Percentiles rank a stretch among this genome's conserved stretches.
phyloP scores from a whole-genome alignment of 2,888 invertebrate species.

The Monoplex corrugatus region DNA sequence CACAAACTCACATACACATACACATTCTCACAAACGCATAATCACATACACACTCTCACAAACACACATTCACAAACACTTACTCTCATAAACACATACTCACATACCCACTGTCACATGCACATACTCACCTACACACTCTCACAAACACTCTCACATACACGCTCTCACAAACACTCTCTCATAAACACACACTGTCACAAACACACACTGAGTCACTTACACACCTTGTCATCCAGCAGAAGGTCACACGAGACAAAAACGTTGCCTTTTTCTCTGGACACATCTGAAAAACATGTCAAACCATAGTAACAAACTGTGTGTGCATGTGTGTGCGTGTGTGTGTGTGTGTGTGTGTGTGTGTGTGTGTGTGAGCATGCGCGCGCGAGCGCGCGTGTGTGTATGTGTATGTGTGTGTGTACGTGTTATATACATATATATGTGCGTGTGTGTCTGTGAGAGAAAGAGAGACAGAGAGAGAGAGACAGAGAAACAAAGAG shows the following conservation, averaged over 20 bases:
- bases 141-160: neutral
- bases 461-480: neutral
- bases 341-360: no score
- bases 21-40: no score
- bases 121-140: neutral
- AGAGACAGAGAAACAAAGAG: neutral
- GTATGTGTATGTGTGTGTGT: no score
- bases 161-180: neutral
- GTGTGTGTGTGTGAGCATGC: no score
- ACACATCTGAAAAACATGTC: conserved; percentile 63
- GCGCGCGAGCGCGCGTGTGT: no score
- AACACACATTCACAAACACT: neutral
- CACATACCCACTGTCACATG: neutral
- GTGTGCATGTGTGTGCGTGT: no score
- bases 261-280: conserved; percentile 80
- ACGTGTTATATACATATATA: no score
- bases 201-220: neutral
- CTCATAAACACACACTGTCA: neutral
- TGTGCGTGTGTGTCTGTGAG: no score
- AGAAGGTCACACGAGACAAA: conserved; percentile 76
- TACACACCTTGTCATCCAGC: conserved; percentile 77
- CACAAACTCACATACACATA: neutral
- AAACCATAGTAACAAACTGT: no score
- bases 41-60: neutral
- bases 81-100: neutral